phyloP scores from a whole-genome alignment of 2,113 vertebrate genomes.

The Pandion haliaetus region DNA sequence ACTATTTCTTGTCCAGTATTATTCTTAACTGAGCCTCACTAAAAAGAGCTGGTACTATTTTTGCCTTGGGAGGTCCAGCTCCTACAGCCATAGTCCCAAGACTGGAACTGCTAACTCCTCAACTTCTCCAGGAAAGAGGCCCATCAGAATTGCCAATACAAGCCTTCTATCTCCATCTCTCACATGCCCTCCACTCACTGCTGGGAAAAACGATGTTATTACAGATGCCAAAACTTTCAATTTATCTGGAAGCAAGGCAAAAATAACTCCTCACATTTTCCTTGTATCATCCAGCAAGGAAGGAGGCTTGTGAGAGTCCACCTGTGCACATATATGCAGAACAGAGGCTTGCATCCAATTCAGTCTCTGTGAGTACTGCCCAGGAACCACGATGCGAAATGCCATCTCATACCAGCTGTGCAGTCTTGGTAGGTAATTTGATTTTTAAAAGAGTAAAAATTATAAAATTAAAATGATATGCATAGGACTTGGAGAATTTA shows the following conservation, averaged over 20 bases:
- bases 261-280: not conserved
- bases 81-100: not conserved
- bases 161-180: not conserved
- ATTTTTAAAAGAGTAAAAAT: not conserved
- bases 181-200: too few relatives aligned
- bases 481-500: not conserved
- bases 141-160: accelerated
- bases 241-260: not conserved
- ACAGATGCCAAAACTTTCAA: not conserved
- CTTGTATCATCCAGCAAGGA: not conserved
- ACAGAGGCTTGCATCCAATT: not conserved
- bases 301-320: not conserved
- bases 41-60: not conserved
- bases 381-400: not conserved
- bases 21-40: not conserved
- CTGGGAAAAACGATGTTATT: accelerated
- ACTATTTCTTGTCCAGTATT: not conserved
- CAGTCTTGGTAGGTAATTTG: not conserved
- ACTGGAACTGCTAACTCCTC: not conserved
- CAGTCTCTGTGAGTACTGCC: not conserved
- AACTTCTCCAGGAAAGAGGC: not conserved
- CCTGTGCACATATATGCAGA: accelerated
- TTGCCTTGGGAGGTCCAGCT: not conserved
- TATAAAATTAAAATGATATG: not conserved
- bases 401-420: accelerated